Base-by-base conservation (phyloP, 2,797 vertebrate species). In the Muraenolepis orangiensis region DNA sequence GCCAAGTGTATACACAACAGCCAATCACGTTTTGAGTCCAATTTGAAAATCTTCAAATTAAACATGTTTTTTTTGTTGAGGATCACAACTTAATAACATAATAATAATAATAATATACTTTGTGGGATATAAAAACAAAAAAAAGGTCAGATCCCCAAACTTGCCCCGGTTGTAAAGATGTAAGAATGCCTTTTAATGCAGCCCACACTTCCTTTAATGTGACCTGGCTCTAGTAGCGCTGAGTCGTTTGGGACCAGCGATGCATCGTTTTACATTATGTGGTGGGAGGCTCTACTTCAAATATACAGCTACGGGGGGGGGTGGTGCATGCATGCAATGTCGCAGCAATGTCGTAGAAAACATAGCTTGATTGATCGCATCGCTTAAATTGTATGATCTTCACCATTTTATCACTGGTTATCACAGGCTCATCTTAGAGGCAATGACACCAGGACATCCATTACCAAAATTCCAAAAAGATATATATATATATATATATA, bases 371-470 rank as follows among this genome's bases (percentile, higher is more conserved):
- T 12, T 23, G 57, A 64, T 64, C 1, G 57, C 57, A 23, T 64
- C n/a, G 12, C 57, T 26, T 23, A 26, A 26, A 64, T 64, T 11
- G 23, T 64, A 64, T 26, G 57, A 64, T 64, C 57, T 23, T 64
- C 8, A 64, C 26, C 11, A 13, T 23, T 26, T 64, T 26, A 3
- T 26, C 57, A 3, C 83, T 87, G 81, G 82, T 79, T 84, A 84
- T 81, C 83, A 79, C 74, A 18, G 80, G 84, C 77, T 82, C 81
- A 87, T 81, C 87, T 84, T 86, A 6, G 51, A 6, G 51, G 51
- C 51, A n/a, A 23, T 2, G 51, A 18, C 51, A 46, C 1, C 20
- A 20, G 42, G 51, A 57, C 51, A 57, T 23, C 51, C 3, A n/a
- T 23, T n/a, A n/a, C 51, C n/a, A n/a, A n/a, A 26, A 64, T 23